Evolutionary conservation across 2,888 invertebrate genomes (phyloP), one percentile per base, ranked within the genome.

Genomic region (Hydropsyche betteni): DNA sequence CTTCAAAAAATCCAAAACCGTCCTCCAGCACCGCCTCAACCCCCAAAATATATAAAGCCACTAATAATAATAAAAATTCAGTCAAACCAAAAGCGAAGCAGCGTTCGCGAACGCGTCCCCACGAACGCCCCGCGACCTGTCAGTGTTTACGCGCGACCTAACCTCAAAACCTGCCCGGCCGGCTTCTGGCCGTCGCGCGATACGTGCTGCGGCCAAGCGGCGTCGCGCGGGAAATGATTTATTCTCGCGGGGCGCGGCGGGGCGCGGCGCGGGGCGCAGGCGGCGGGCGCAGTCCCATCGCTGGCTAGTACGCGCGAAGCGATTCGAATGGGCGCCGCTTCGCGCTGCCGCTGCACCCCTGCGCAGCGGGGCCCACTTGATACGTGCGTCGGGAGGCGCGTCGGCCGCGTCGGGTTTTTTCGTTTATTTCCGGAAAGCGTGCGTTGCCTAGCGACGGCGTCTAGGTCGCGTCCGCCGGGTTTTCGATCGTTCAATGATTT

Each of bases 301-400:
- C 55, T 0, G 10, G 12, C 5, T 12, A 14, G 55, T 24, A 12
- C 61, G 72, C 69, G n/a, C 53, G 53, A 74, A 70, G 76, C 75
- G 76, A 72, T 79, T 74, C 71, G 76, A 79, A 77, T 77, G 75
- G 77, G 73, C 68, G 71, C 58, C 34, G 69, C 12, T 36, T n/a
- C 24, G 68, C 68, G 68, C 24, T 12, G 4, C n/a, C 50, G 68
- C 36, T 34, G 70, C 70, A 70, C 70, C 70, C 70, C 50, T 38
- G 34, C 36, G 38, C 70, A 12, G 16, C 36, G 33, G 16, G 52
- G 33, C 5, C 55, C 0, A 70, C 53, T 34, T 70, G 33, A 4
- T 4, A 16, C 69, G 50, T n/a, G 69, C 69, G 69, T 69, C 44
- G 14, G 6, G 3, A n/a, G 33, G 4, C 3, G 10, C 68, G 68